A percentile compares a stretch with the other conserved stretches of the same genome.
These are phyloP conservation scores for Cosmia pyralina DNA, from an alignment of 2,888 invertebrate species.

Conservation along the genomic window DNA sequence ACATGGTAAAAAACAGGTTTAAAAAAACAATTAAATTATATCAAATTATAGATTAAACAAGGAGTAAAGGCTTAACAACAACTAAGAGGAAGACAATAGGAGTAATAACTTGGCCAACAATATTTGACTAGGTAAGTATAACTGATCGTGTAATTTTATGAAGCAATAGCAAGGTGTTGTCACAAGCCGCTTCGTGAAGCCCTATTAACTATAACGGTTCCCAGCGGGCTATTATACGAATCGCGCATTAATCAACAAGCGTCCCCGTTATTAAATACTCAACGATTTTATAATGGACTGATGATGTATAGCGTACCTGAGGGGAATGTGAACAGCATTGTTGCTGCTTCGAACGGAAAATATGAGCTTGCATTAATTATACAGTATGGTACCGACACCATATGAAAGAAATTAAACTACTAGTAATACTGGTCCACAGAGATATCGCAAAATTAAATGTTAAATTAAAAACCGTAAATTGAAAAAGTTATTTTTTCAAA, in stretches of 20 bases:
- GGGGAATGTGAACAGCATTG: neutral
- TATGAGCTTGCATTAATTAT: too few species aligned
- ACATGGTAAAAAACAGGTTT: too few species aligned
- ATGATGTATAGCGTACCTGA: slow-evolving; percentile 29
- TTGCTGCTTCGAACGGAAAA: neutral
- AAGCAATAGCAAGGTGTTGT: slow-evolving; percentile 1
- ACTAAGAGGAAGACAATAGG: too few species aligned
- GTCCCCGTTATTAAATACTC: slow-evolving; percentile 46
- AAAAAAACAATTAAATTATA: too few species aligned
- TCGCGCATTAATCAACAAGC: slow-evolving; percentile 33
- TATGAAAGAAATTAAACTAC: too few species aligned
- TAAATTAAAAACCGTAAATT: too few species aligned
- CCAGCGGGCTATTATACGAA: slow-evolving; percentile 30
- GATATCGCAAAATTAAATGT: too few species aligned
- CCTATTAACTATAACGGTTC: slow-evolving; percentile 35
- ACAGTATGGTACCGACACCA: too few species aligned
- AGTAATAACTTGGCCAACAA: neutral
- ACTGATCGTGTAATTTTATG: slow-evolving; percentile 7
- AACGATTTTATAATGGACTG: slow-evolving; percentile 40
- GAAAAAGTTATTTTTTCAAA: too few species aligned
- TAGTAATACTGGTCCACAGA: too few species aligned
- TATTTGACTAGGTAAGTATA: neutral
- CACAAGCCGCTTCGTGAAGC: slow-evolving; percentile 24
- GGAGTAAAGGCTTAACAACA: too few species aligned
- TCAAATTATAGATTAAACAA: too few species aligned